Evolutionary conservation across 2,888 invertebrate genomes (phyloP).

Genomic region (Protophormia terraenovae): DNA sequence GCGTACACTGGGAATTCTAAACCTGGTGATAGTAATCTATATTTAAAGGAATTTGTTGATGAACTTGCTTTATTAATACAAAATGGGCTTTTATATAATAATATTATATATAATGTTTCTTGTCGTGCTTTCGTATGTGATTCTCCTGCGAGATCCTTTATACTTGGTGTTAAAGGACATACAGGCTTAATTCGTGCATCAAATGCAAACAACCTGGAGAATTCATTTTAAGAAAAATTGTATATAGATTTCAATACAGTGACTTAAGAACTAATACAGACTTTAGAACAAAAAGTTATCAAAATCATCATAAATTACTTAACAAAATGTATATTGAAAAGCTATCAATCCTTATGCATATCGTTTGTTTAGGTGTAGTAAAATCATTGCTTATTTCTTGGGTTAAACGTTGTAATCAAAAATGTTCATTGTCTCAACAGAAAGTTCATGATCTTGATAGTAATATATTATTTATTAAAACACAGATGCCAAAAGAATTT

Average conservation of each 20-base stretch:
- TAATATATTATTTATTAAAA: conserved; percentile 34
- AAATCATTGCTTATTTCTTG: conserved; percentile 43
- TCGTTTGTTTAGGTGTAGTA: conserved; percentile 17
- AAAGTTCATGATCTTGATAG: conserved; percentile 45
- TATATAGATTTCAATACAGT: conserved; percentile 27
- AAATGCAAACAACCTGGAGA: conserved; percentile 47
- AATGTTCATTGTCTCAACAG: conserved; percentile 9
- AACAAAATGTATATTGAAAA: no score
- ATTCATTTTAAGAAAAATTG: conserved; percentile 8
- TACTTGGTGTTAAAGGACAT: conserved; percentile 35
- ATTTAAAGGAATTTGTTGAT: conserved; percentile 34
- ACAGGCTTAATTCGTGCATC: neutral
- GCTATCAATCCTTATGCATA: no score
- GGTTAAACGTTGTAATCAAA: conserved; percentile 20
- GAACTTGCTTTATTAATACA: neutral
- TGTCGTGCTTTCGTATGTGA: conserved; percentile 49
- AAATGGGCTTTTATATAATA: no score
- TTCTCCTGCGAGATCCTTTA: conserved; percentile 47
- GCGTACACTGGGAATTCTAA: conserved; percentile 27
- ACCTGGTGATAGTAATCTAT: conserved; percentile 17
- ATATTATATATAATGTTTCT: neutral
- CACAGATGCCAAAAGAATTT: conserved; percentile 53
- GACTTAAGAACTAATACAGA: conserved; percentile 33
- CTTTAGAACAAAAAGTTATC: conserved; percentile 17
- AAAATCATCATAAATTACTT: no score